Evolutionary conservation across 2,888 invertebrate genomes (phyloP).

Genomic region (Stegana nigrithorax): DNA sequence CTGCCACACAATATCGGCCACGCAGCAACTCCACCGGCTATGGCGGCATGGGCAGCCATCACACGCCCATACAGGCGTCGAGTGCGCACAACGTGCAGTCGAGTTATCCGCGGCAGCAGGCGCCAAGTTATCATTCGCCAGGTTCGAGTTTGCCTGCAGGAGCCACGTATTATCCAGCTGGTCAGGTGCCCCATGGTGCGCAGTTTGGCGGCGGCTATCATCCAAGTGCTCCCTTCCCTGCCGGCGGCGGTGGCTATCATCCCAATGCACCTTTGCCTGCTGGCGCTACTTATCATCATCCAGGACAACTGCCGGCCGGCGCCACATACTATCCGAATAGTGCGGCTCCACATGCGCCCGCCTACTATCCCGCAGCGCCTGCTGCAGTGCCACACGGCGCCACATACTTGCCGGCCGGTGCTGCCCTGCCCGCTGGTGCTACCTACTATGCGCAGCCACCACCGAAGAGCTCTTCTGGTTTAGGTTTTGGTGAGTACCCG

Average conservation of each 20-base stretch:
- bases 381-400: slow-evolving; percentile 39
- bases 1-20: slow-evolving; percentile 46
- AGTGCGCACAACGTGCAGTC: slow-evolving; percentile 56
- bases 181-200: slow-evolving; percentile 52
- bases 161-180: slow-evolving; percentile 55
- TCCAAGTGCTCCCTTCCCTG: slow-evolving; percentile 13
- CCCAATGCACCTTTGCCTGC: slow-evolving; percentile 34
- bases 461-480: slow-evolving; percentile 54
- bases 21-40: slow-evolving; percentile 48
- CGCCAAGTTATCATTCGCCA: slow-evolving; percentile 44
- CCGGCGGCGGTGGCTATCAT: slow-evolving; percentile 27
- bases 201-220: too few species aligned
- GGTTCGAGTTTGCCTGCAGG: slow-evolving; percentile 46
- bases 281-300: slow-evolving; percentile 44
- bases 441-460: slow-evolving; percentile 46
- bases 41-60: slow-evolving; percentile 39
- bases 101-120: slow-evolving; percentile 55
- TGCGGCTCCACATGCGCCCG: slow-evolving; percentile 43
- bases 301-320: slow-evolving; percentile 43
- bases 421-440: slow-evolving; percentile 40
- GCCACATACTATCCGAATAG: slow-evolving; percentile 47
- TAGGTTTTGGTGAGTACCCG: slow-evolving; percentile 58
- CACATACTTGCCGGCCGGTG: slow-evolving; percentile 30
- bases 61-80: slow-evolving; percentile 58
- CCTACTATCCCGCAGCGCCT: slow-evolving; percentile 40